phyloP scores from a whole-genome alignment of 2,797 vertebrate genomes.

The Coregonus suidteri region DNA sequence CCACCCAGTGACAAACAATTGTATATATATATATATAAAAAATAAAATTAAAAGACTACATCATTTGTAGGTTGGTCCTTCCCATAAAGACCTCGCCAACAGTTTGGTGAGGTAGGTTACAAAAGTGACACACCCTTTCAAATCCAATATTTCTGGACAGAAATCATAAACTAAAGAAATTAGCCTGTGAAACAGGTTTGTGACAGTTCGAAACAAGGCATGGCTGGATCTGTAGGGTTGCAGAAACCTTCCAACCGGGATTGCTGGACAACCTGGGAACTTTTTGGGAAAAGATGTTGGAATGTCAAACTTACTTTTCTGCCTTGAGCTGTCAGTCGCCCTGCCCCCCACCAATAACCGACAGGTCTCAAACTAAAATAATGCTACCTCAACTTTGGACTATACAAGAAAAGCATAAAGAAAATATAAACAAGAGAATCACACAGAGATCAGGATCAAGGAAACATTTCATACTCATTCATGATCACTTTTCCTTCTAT shows the following conservation, averaged over 20 bases:
- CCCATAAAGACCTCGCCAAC: conserved; percentile 51
- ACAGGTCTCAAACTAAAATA: conserved; percentile 26
- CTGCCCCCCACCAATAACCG: conserved; percentile 12
- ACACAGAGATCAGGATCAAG: conserved; percentile 47
- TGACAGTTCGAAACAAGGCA: conserved; percentile 15
- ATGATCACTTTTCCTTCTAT: conserved; percentile 52
- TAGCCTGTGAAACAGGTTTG: conserved; percentile 14
- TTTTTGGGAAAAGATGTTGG: no score
- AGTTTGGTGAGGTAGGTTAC: conserved; percentile 72
- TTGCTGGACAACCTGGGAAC: no score
- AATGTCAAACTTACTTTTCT: neutral
- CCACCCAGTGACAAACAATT: conserved; percentile 61
- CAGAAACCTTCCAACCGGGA: neutral
- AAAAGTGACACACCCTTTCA: conserved; percentile 58
- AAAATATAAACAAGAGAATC: conserved; percentile 46
- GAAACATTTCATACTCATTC: conserved; percentile 51
- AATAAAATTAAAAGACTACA: conserved; percentile 5
- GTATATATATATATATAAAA: conserved; percentile 39
- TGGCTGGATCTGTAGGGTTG: neutral
- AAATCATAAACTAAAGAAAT: neutral
- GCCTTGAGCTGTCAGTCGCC: conserved; percentile 13
- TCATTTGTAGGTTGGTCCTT: conserved; percentile 70
- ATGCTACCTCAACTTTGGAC: conserved; percentile 38
- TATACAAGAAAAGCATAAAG: conserved; percentile 36
- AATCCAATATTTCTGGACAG: conserved; percentile 21